Evolutionary conservation across 2,797 vertebrate genomes (phyloP).

Genomic region (Syngnathus rostellatus): DNA sequence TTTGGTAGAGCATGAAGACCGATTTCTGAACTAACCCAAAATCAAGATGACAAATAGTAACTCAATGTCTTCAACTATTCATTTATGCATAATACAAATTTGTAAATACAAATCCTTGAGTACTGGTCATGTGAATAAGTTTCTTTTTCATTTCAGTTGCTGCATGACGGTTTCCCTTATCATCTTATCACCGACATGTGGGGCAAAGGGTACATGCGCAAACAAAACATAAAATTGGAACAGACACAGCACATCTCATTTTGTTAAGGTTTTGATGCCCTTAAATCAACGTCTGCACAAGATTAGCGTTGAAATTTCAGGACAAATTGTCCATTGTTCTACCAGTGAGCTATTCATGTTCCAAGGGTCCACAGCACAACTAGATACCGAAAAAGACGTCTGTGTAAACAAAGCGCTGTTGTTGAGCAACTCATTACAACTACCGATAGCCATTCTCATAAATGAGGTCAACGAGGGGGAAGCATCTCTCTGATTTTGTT

Average conservation of each 20-base stretch:
- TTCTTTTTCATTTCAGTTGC: not conserved
- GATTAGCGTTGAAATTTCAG: not conserved
- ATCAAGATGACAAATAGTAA: too few relatives aligned
- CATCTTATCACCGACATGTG: not conserved
- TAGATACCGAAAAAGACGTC: constrained; percentile 2
- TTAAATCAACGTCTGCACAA: not conserved
- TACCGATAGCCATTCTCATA: not conserved
- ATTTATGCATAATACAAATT: too few relatives aligned
- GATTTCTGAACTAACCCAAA: too few relatives aligned
- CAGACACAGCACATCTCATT: not conserved
- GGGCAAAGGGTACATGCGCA: not conserved
- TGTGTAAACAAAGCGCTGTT: not conserved
- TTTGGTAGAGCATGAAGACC: too few relatives aligned
- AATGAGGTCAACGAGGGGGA: not conserved
- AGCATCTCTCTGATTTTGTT: constrained; percentile 39
- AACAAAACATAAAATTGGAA: not conserved
- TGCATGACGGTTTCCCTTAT: not conserved
- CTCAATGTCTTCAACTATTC: too few relatives aligned
- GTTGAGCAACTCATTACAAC: not conserved
- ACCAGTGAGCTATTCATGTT: not conserved
- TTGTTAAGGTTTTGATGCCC: not conserved
- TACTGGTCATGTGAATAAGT: not conserved
- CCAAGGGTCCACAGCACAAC: not conserved
- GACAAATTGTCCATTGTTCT: not conserved
- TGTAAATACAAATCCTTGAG: too few relatives aligned